A percentile compares a stretch with the other conserved stretches of the same genome.
These are phyloP conservation scores for Acleris cristana DNA, from an alignment of 2,888 invertebrate species.

Conservation along the genomic window DNA sequence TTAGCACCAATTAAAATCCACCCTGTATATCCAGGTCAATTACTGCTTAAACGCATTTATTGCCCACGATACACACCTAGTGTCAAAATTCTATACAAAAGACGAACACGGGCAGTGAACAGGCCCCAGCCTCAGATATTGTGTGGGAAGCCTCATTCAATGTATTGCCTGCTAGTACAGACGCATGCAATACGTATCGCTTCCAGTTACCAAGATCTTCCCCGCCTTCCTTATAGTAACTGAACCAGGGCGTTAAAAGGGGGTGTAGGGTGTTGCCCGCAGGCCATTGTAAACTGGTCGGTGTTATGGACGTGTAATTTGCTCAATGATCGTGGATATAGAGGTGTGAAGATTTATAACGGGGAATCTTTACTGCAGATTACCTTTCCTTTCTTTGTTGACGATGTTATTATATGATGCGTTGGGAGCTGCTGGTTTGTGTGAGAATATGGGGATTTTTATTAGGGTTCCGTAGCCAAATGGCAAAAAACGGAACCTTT, in stretches of 20 bases:
- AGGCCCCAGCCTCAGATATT: slow-evolving; percentile 45
- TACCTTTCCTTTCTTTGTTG: slow-evolving; percentile 38
- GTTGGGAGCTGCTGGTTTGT: slow-evolving; percentile 19
- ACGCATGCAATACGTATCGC: slow-evolving; percentile 47
- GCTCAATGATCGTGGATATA: slow-evolving; percentile 42
- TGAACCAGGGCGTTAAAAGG: background rate
- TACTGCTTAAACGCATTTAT: slow-evolving; percentile 32
- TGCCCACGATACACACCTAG: no score
- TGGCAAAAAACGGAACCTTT: no score
- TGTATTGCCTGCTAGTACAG: slow-evolving; percentile 49
- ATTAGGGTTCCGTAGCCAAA: slow-evolving; percentile 12
- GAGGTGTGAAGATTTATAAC: slow-evolving; percentile 43
- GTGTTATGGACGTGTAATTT: slow-evolving; percentile 43
- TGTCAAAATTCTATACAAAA: no score
- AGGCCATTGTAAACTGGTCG: slow-evolving; percentile 33
- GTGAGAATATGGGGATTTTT: slow-evolving; percentile 13
- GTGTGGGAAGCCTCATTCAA: slow-evolving; percentile 47
- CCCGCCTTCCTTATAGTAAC: slow-evolving; percentile 6
- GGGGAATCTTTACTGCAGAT: slow-evolving; percentile 40
- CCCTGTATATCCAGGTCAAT: slow-evolving; percentile 39
- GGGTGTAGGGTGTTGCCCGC: slow-evolving; percentile 3
- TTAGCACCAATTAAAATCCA: background rate
- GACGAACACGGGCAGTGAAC: slow-evolving; percentile 10
- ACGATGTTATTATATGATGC: slow-evolving; percentile 30
- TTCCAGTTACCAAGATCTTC: slow-evolving; percentile 43